Conservation (phyloP, 2,888 invertebrate species). For the Euplagia quadripunctaria region DNA sequence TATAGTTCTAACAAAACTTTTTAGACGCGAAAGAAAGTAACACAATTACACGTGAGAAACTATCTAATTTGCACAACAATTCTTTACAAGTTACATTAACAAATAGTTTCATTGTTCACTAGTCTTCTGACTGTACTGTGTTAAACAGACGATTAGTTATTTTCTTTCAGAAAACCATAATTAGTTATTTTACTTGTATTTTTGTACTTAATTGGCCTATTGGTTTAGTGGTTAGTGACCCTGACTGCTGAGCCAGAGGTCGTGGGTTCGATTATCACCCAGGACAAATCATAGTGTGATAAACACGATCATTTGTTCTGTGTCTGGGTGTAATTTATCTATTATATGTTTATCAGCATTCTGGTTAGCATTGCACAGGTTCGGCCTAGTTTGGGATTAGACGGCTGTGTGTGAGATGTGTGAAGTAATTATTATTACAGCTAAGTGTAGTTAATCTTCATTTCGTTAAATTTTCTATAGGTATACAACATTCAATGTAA, state of each 20-base stretch:
- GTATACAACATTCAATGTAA: background rate
- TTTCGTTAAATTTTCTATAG: background rate
- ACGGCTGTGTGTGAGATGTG: too few relatives aligned
- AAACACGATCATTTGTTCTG: too few relatives aligned
- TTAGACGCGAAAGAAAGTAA: conserved; percentile 58
- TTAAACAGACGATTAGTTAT: background rate
- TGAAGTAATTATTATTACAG: too few relatives aligned
- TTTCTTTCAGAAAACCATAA: background rate
- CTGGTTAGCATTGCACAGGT: too few relatives aligned
- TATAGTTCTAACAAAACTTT: conserved; percentile 32
- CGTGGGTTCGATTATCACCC: too few relatives aligned
- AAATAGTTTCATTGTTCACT: conserved; percentile 55
- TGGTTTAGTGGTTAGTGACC: too few relatives aligned
- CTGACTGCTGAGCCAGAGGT: too few relatives aligned
- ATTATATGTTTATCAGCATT: too few relatives aligned
- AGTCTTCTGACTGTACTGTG: conserved; percentile 6
- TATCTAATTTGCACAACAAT: conserved; percentile 68
- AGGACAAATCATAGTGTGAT: too few relatives aligned
- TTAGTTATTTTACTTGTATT: background rate
- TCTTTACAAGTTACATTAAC: conserved; percentile 40
- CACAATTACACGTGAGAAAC: conserved; percentile 59
- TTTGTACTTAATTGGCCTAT: too few relatives aligned
- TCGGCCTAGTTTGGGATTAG: too few relatives aligned
- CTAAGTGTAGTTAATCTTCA: background rate
- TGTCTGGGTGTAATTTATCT: too few relatives aligned